phyloP scores from a whole-genome alignment of 1,140 invertebrate species.

The Yoshiicerus persimilis region DNA sequence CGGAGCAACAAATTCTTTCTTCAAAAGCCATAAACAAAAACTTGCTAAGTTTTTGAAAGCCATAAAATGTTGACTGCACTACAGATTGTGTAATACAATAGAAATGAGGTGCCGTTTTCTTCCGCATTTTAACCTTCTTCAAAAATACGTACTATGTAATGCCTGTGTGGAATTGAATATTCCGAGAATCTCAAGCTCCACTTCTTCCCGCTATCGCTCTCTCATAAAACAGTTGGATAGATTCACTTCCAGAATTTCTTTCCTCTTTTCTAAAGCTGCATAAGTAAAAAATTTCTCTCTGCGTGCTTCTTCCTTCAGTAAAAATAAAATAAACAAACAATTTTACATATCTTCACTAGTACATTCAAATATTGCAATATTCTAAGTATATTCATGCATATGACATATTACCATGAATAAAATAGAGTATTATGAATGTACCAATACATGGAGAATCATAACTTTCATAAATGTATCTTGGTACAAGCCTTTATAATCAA shows the following conservation, averaged over 20 bases:
- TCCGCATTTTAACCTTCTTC: not conserved
- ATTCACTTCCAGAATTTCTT: not conserved
- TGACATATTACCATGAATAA: too few species aligned
- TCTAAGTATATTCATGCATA: too few species aligned
- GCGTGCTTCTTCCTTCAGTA: not conserved
- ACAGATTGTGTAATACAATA: not conserved
- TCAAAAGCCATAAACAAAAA: slow-evolving; percentile 41
- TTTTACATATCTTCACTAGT: too few species aligned
- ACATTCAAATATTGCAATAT: too few species aligned
- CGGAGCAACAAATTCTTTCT: slow-evolving; percentile 29
- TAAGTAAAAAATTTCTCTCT: not conserved
- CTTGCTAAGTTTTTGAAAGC: slow-evolving; percentile 21
- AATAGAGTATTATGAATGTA: too few species aligned
- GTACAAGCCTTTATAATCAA: too few species aligned
- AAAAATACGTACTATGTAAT: not conserved
- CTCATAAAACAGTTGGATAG: not conserved
- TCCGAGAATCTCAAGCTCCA: not conserved
- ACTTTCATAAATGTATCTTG: too few species aligned
- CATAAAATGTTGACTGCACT: slow-evolving; percentile 8
- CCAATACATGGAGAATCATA: too few species aligned
- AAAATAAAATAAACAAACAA: not conserved
- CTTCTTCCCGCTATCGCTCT: not conserved
- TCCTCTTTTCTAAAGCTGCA: not conserved
- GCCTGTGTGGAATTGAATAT: not conserved
- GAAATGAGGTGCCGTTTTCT: not conserved